A percentile compares a stretch with the other conserved stretches of the same genome.
These are phyloP conservation scores for Scarus forsteni DNA, from an alignment of 2,797 vertebrate genomes.

Conservation along the genomic window DNA sequence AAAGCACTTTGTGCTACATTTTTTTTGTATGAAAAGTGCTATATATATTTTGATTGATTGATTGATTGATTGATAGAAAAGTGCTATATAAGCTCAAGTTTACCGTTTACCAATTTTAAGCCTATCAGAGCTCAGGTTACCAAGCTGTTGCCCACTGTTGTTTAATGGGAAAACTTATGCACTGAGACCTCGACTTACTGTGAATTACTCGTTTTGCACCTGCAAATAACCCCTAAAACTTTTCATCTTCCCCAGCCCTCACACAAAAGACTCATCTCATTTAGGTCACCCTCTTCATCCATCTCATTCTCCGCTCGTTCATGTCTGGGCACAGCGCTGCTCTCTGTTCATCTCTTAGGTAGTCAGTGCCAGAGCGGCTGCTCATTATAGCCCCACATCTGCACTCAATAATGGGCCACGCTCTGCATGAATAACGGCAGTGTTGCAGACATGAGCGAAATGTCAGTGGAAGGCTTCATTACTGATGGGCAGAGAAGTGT, in stretches of 20 bases:
- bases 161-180: constrained; percentile 13
- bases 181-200: constrained; percentile 55
- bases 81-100: no score
- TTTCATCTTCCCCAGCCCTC: not conserved
- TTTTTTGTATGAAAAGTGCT: no score
- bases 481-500: constrained; percentile 60
- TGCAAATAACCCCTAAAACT: constrained; percentile 37
- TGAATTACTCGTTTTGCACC: constrained; percentile 63
- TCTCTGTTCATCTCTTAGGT: constrained; percentile 68
- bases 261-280: constrained; percentile 55
- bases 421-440: constrained; percentile 82
- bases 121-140: no score
- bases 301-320: constrained; percentile 39
- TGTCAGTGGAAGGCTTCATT: constrained; percentile 82
- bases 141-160: no score
- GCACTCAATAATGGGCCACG: constrained; percentile 79
- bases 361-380: constrained; percentile 58
- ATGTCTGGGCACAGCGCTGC: constrained; percentile 63
- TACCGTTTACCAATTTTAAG: no score
- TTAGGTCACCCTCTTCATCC: constrained; percentile 45
- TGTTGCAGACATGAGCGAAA: constrained; percentile 82
- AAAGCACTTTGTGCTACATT: no score
- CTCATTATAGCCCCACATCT: constrained; percentile 85
- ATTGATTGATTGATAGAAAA: no score
- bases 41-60: no score